Conservation (phyloP, 2,797 vertebrate genomes). For the Thripadectes ignobilis region DNA sequence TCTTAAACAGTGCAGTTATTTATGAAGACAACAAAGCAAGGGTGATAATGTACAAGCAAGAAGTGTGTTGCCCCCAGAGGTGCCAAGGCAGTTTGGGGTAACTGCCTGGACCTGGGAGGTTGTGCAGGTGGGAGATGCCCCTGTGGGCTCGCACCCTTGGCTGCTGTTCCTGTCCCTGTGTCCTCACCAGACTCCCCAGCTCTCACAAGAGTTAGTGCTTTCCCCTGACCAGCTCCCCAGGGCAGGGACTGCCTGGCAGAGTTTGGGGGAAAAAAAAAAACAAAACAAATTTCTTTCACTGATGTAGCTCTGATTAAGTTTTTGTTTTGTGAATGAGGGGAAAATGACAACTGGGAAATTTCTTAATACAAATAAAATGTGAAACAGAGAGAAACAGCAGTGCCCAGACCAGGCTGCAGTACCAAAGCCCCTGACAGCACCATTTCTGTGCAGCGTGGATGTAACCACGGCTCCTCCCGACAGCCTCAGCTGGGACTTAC, state of each 20-base stretch:
- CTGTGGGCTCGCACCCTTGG: accelerated
- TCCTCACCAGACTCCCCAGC: accelerated
- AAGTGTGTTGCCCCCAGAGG: accelerated
- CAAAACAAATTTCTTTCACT: background rate
- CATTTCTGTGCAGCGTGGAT: background rate
- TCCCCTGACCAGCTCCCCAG: background rate
- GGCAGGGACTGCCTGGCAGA: accelerated
- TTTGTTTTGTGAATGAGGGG: accelerated
- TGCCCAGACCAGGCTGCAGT: no score
- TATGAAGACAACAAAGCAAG: background rate
- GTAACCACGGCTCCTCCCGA: accelerated
- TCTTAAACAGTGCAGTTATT: background rate
- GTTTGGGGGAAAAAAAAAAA: no score
- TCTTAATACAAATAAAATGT: accelerated
- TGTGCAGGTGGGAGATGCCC: accelerated
- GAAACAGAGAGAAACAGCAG: background rate
- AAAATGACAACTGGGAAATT: background rate
- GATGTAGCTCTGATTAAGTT: background rate
- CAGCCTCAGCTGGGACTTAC: background rate
- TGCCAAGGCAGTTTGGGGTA: accelerated
- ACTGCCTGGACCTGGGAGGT: accelerated
- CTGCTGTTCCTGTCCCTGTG: background rate
- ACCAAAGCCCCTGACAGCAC: accelerated
- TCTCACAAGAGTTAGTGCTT: accelerated
- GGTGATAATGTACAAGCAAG: background rate